phyloP scores from a whole-genome alignment of 1,140 invertebrate species.

The Dryas iulia region DNA sequence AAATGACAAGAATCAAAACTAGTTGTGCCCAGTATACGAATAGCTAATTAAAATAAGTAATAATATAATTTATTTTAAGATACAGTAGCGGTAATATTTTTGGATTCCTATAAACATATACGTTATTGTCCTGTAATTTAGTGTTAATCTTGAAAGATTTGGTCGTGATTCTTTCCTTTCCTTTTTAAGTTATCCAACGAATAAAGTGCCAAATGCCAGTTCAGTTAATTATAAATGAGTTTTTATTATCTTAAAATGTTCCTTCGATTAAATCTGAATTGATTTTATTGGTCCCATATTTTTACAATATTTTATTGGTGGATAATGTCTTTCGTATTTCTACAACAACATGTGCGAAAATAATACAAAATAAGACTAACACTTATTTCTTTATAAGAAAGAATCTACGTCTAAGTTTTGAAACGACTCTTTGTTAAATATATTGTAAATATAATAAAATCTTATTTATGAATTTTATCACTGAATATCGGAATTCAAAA shows the following conservation, averaged over 20 bases:
- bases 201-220: slow-evolving; percentile 31
- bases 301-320: not conserved
- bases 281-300: not conserved
- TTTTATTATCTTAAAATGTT: slow-evolving; percentile 46
- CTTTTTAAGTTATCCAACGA: slow-evolving; percentile 39
- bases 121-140: slow-evolving; percentile 71
- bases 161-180: slow-evolving; percentile 69
- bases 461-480: slow-evolving; percentile 61
- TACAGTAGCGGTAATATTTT: slow-evolving; percentile 78
- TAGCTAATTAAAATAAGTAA: slow-evolving; percentile 75
- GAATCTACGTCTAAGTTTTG: slow-evolving; percentile 64
- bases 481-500: slow-evolving; percentile 43
- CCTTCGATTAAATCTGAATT: slow-evolving; percentile 25
- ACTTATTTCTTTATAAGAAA: slow-evolving; percentile 44
- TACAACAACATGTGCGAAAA: not conserved
- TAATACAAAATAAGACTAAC: not conserved
- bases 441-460: slow-evolving; percentile 71
- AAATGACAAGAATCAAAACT: slow-evolving; percentile 78
- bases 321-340: slow-evolving; percentile 16
- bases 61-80: slow-evolving; percentile 79
- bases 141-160: slow-evolving; percentile 52
- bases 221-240: slow-evolving; percentile 30
- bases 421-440: slow-evolving; percentile 55
- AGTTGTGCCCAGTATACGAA: slow-evolving; percentile 81
- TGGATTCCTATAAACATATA: slow-evolving; percentile 80